Conservation (phyloP, 2,113 vertebrate species). For the Zapornia atra region DNA sequence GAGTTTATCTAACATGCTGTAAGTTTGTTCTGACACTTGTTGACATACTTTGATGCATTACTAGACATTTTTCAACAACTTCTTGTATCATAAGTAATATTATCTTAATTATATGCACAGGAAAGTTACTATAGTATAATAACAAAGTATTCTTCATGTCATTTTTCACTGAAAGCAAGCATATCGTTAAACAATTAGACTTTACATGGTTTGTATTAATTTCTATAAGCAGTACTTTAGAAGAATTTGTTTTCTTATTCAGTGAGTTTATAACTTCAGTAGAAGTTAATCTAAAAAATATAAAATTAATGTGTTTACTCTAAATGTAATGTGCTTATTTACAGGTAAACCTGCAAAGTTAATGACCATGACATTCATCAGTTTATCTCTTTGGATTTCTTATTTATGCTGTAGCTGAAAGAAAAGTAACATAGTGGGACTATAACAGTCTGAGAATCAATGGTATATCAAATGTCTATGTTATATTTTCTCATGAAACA, state of each 20-base stretch:
- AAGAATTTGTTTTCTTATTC: not conserved
- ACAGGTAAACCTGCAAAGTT: not conserved
- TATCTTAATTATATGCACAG: not conserved
- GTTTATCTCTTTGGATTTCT: not conserved
- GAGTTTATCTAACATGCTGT: not conserved
- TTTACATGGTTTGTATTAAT: not conserved
- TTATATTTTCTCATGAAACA: not conserved
- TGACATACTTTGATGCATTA: not conserved
- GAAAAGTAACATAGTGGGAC: not conserved
- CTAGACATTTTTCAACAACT: not conserved
- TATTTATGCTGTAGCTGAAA: not conserved
- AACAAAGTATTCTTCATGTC: not conserved
- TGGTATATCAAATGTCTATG: not conserved
- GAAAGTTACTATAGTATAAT: not conserved
- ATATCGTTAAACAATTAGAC: not conserved
- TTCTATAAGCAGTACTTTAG: not conserved
- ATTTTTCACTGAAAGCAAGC: not conserved
- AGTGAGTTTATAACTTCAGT: not conserved
- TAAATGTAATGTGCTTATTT: not conserved
- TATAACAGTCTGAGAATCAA: not conserved
- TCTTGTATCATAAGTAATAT: not conserved
- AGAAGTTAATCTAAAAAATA: not conserved
- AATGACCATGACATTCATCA: fast-evolving
- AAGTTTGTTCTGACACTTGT: not conserved
- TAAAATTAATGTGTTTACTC: not conserved